A percentile compares a stretch with the other conserved stretches of the same genome.
These are phyloP conservation scores for Rhagonycha fulva DNA, from an alignment of 2,888 invertebrate genomes.

Conservation along the genomic window DNA sequence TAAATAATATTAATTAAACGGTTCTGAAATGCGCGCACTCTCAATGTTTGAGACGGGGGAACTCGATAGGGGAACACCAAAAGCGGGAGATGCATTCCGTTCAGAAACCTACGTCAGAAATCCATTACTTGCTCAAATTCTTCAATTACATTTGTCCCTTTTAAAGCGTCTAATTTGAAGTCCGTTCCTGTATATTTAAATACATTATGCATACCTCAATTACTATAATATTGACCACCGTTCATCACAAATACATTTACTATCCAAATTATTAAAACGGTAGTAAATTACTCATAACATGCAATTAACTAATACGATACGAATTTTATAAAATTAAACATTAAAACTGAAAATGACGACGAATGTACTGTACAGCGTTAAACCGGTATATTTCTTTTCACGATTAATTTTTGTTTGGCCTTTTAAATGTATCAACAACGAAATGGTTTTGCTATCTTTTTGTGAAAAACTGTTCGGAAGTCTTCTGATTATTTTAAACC, in stretches of 20 bases:
- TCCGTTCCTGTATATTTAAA: background rate
- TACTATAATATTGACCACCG: background rate
- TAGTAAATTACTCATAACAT: background rate
- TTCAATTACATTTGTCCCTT: background rate
- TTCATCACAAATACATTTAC: background rate
- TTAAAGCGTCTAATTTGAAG: background rate
- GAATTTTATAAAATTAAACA: background rate
- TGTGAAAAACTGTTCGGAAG: background rate
- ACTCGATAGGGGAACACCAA: background rate
- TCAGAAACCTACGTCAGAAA: background rate
- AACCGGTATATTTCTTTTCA: slow-evolving; percentile 3
- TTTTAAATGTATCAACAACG: background rate
- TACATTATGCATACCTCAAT: background rate
- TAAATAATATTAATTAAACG: background rate
- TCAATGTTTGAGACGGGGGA: background rate
- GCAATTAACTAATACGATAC: background rate
- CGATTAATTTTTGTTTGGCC: background rate
- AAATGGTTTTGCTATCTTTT: background rate
- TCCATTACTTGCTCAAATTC: background rate
- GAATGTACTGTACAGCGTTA: slow-evolving; percentile 3
- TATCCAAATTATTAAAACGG: background rate
- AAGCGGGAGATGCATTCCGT: background rate
- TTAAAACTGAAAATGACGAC: background rate
- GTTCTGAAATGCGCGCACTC: background rate
- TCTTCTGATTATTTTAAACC: background rate